Evolutionary conservation across 2,113 vertebrate genomes (phyloP).

Genomic region (Pimephales promelas): DNA sequence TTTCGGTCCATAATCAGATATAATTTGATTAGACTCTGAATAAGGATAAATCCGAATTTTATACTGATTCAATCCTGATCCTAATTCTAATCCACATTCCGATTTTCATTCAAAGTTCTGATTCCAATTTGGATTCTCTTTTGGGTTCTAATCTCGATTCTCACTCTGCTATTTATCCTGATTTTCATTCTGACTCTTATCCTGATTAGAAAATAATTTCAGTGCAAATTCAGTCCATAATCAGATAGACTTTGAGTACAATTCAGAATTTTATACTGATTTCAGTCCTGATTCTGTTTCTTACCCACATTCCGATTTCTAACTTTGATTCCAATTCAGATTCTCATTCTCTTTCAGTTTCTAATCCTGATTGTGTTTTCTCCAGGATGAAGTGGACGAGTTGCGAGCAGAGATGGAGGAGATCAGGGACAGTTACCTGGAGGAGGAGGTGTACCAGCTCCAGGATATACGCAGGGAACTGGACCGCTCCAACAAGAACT

Average conservation of each 20-base stretch:
- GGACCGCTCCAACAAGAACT: constrained; percentile 97
- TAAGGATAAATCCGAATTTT: not conserved
- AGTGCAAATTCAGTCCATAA: not conserved
- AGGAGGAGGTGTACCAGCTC: constrained; percentile 98
- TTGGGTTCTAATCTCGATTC: not conserved
- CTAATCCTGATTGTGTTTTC: not conserved
- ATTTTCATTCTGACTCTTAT: not conserved
- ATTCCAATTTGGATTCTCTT: not conserved
- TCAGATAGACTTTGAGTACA: not conserved
- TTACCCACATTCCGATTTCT: not conserved
- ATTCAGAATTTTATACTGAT: not conserved
- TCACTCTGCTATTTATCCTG: not conserved
- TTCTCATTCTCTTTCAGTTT: not conserved
- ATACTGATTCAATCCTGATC: not conserved
- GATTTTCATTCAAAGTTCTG: not conserved
- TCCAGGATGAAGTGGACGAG: constrained; percentile 96
- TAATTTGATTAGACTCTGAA: not conserved
- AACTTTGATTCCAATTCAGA: not conserved
- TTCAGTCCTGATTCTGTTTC: not conserved
- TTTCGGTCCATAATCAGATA: not conserved
- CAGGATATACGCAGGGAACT: constrained; percentile 96
- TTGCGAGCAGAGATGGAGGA: constrained; percentile 98
- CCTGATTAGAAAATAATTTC: not conserved
- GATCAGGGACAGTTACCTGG: constrained; percentile 95
- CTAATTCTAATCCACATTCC: too few relatives aligned